Conservation (phyloP, 2,888 invertebrate genomes). For the Dynastes maya region DNA sequence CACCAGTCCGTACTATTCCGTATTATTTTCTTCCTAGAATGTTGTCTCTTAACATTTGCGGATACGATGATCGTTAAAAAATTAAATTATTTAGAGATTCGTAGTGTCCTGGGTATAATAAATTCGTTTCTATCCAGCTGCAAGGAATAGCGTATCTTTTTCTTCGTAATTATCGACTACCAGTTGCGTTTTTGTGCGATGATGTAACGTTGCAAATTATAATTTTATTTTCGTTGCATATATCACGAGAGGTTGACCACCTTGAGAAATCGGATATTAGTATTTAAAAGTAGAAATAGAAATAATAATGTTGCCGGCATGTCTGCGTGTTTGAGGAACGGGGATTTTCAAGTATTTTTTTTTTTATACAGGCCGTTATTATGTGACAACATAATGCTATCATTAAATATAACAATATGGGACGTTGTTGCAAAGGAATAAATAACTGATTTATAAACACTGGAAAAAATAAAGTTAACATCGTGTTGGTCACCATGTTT, state of each 20-base stretch:
- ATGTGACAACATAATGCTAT: not conserved
- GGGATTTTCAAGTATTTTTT: not conserved
- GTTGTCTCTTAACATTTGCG: too few relatives aligned
- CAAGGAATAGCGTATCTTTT: not conserved
- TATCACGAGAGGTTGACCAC: conserved; percentile 38
- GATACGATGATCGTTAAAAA: not conserved
- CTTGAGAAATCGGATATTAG: conserved; percentile 36
- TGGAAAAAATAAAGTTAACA: too few relatives aligned
- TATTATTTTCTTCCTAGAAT: too few relatives aligned
- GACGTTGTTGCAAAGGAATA: too few relatives aligned
- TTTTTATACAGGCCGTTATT: not conserved
- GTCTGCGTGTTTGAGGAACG: not conserved
- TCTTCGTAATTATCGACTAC: conserved; percentile 22
- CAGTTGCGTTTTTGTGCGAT: conserved; percentile 28
- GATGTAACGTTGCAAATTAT: conserved; percentile 43
- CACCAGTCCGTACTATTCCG: too few relatives aligned
- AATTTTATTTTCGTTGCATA: conserved; percentile 41
- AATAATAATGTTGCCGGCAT: not conserved
- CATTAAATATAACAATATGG: too few relatives aligned
- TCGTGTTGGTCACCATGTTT: too few relatives aligned
- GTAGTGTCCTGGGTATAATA: not conserved
- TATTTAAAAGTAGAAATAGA: not conserved
- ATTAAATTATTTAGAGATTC: not conserved
- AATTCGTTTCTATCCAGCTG: conserved; percentile 19
- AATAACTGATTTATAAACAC: too few relatives aligned